These are phyloP conservation scores for Pelecanoides urinatrix DNA, from an alignment of 2,113 vertebrate genomes.

Conservation along the genomic window DNA sequence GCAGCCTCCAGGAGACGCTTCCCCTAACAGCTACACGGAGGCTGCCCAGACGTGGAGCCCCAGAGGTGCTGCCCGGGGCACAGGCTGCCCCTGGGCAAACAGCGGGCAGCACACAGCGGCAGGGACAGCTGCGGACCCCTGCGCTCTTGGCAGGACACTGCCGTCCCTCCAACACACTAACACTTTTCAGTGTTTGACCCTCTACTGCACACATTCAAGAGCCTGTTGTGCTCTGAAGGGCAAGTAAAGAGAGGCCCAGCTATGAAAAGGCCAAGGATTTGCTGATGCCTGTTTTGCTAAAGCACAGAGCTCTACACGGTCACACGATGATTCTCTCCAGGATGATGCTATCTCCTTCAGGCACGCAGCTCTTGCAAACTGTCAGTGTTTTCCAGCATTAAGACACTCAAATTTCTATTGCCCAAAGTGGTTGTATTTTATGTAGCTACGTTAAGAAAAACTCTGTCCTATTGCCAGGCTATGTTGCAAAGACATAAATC, in stretches of 20 bases:
- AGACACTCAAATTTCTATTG: not conserved
- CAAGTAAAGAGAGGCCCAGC: not conserved
- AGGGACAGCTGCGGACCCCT: not conserved
- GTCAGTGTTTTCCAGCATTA: not conserved
- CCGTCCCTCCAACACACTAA: not conserved
- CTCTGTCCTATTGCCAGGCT: not conserved
- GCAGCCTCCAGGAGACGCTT: not conserved
- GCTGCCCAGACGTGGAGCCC: not conserved
- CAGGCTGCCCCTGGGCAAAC: not conserved
- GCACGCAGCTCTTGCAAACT: not conserved
- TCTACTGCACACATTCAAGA: not conserved
- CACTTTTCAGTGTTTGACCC: not conserved
- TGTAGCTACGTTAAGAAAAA: not conserved
- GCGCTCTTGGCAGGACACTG: not conserved
- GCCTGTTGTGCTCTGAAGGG: not conserved
- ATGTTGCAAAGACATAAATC: not conserved
- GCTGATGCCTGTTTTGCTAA: not conserved
- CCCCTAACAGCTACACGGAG: not conserved
- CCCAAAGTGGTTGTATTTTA: not conserved
- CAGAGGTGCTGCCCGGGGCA: rapidly evolving
- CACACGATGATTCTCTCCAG: not conserved
- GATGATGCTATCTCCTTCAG: not conserved
- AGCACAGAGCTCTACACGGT: not conserved
- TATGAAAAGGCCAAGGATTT: not conserved
- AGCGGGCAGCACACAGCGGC: not conserved